Evolutionary conservation across 1,140 invertebrate species (phyloP).

Genomic region (Hormaphis cornu): DNA sequence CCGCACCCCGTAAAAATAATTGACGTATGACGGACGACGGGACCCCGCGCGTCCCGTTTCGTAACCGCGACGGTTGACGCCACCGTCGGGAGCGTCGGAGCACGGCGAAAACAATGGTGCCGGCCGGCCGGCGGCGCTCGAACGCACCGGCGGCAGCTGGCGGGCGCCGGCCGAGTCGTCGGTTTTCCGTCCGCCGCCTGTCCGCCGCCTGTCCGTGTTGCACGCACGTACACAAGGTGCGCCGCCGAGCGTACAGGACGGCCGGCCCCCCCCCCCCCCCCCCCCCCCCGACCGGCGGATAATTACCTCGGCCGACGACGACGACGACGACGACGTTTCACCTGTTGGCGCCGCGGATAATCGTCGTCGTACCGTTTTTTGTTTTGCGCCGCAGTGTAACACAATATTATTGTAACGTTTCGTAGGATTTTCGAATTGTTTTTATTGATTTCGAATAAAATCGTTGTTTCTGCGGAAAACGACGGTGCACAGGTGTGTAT

Average conservation of each 20-base stretch:
- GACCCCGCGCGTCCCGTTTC: conserved; percentile 5
- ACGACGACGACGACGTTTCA: not conserved
- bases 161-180: not conserved
- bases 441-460: no score
- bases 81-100: conserved; percentile 4
- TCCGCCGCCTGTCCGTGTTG: not conserved
- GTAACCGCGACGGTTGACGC: conserved; percentile 16
- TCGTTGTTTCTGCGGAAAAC: no score
- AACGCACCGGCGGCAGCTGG: not conserved
- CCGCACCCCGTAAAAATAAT: no score
- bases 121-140: not conserved
- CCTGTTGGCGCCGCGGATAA: conserved; percentile 2
- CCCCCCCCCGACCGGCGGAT: no score
- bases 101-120: conserved; percentile 15
- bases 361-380: conserved; percentile 4
- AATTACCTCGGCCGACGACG: not conserved
- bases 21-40: no score
- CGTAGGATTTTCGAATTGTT: no score
- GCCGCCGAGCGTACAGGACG: not conserved
- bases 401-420: no score
- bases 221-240: not conserved
- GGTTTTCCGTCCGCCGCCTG: conserved; percentile 1
- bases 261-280: no score
- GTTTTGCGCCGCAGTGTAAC: no score
- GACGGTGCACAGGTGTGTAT: no score